These are phyloP conservation scores for Carollia perspicillata DNA, from an alignment of 2,113 vertebrate genomes.

Conservation along the genomic window DNA sequence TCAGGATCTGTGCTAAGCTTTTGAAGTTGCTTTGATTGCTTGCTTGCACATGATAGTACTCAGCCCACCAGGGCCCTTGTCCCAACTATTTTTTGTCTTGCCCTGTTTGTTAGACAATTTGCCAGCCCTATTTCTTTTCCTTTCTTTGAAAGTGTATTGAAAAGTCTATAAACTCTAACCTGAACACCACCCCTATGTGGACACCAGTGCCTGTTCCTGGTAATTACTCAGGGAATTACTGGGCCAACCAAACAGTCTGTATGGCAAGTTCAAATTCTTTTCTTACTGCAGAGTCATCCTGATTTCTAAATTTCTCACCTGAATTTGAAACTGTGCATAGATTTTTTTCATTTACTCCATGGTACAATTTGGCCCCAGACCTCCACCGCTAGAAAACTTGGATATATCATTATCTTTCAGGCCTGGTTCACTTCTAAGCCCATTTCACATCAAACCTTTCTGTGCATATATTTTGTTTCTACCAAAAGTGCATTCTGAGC, in stretches of 20 bases:
- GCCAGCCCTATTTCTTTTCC: neutral
- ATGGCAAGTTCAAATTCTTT: neutral
- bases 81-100: neutral
- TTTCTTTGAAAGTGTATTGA: neutral
- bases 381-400: neutral
- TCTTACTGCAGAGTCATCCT: conserved; percentile 12
- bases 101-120: neutral
- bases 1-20: neutral
- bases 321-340: neutral
- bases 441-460: neutral
- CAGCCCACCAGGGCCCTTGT: neutral
- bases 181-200: neutral
- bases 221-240: neutral
- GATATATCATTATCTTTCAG: neutral
- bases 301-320: neutral
- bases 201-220: neutral
- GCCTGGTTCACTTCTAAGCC: neutral
- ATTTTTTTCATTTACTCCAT: neutral
- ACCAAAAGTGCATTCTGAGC: neutral
- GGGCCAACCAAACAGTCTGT: neutral
- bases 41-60: neutral
- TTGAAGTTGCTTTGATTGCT: neutral
- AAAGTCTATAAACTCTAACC: neutral
- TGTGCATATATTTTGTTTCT: neutral
- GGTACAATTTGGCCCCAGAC: neutral